Evolutionary conservation across 2,797 vertebrate species (phyloP), one percentile per base, ranked within the genome.

Genomic region (Australoheros facetus): DNA sequence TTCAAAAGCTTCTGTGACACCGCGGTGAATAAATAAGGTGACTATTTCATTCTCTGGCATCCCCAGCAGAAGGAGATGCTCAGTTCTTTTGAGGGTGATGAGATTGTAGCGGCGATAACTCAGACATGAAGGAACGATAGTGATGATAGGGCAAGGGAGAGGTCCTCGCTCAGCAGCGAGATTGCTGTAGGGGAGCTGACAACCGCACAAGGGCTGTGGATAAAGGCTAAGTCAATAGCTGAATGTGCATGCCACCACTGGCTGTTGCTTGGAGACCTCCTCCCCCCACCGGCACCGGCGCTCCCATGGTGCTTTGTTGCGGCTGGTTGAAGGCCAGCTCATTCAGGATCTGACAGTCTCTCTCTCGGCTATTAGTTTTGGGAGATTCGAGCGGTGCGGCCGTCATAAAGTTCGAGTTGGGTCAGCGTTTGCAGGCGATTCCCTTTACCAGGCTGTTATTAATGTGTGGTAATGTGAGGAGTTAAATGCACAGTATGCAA

Each of bases 211-310:
- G 77, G n/a, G 59, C 83, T 87, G 78, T 56, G 83, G 78, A 86
- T 71, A 53, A 81, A 92, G 51, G 80, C 58, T 83, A 85, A 89
- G 92, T 90, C 91, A 94, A 87, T 71, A 85, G 92, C 26, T 75
- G 86, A 82, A 90, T 91, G 88, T 88, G 87, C 85, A 88, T 93
- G 92, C 90, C 82, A 91, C 90, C 87, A 71, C 89, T 79, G 86
- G 86, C 5, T 2, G 91, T 93, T 95, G 87, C 92, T 84, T 75
- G 86, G 91, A 91, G 93, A 90, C 87, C 82, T 72, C 60, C 83
- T 45, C 77, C 83, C 85, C 81, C 84, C 81, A 9, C 78, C 19
- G 59, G 59, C 73, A 73, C 51, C 12, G 74, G 81, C 73, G 45
- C 82, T 90, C 87, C 89, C 80, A 84, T 14, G 88, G 83, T 39